These are phyloP conservation scores for Gasteruption jaculator DNA, from an alignment of 2,888 invertebrate genomes.

Conservation along the genomic window DNA sequence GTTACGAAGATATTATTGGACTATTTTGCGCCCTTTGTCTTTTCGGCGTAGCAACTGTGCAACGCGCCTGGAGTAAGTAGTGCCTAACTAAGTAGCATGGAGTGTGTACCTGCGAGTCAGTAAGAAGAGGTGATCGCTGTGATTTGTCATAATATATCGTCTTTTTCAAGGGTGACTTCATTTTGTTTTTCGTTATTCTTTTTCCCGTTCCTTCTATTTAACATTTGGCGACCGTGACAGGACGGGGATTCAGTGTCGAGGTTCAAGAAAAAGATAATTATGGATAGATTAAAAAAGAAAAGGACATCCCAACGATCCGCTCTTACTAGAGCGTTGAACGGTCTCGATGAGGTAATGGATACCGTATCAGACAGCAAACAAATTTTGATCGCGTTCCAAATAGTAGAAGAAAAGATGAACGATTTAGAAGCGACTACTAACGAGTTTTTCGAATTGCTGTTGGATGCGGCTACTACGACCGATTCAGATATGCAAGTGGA, in stretches of 20 bases:
- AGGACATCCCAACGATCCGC: not conserved
- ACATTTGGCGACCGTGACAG: slow-evolving; percentile 15
- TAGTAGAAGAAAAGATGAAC: slow-evolving; percentile 12
- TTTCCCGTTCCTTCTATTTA: not conserved
- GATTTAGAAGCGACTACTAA: slow-evolving; percentile 2
- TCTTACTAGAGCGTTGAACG: not conserved
- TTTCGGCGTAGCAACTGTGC: too few relatives aligned
- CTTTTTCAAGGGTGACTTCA: too few relatives aligned
- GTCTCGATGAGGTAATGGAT: not conserved
- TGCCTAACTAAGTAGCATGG: too few relatives aligned
- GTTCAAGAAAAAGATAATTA: not conserved
- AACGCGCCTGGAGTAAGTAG: too few relatives aligned
- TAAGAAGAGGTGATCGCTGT: too few relatives aligned
- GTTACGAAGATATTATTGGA: too few relatives aligned
- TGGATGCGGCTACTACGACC: slow-evolving; percentile 2
- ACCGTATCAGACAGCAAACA: not conserved
- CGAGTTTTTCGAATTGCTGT: not conserved
- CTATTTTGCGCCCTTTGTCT: too few relatives aligned
- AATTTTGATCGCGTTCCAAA: not conserved
- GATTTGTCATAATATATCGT: too few relatives aligned
- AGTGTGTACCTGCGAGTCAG: too few relatives aligned
- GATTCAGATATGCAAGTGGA: slow-evolving; percentile 15
- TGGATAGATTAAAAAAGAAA: not conserved
- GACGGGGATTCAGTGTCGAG: not conserved
- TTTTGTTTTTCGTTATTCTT: too few relatives aligned